Evolutionary conservation across 2,113 vertebrate species (phyloP).

Genomic region (Mormoops blainvillei): DNA sequence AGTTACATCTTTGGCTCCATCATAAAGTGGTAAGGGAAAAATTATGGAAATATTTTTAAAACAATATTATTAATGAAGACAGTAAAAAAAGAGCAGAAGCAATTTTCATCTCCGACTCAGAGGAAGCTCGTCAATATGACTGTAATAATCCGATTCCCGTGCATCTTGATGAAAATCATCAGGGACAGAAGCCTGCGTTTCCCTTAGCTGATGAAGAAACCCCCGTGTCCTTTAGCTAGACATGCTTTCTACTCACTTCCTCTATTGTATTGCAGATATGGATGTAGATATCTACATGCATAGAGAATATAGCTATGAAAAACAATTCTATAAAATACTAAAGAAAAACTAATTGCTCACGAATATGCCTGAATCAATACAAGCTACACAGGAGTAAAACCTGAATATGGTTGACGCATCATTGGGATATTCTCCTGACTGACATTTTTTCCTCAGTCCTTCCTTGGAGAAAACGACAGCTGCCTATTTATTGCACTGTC

Average conservation of each 20-base stretch:
- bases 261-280: not conserved
- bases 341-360: not conserved
- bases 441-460: not conserved
- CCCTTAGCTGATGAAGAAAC: not conserved
- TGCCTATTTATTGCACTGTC: not conserved
- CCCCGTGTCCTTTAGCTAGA: not conserved
- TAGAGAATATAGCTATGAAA: not conserved
- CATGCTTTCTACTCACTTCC: not conserved
- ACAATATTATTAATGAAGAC: not conserved
- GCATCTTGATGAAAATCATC: not conserved
- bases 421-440: not conserved
- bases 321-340: not conserved
- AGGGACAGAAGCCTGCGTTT: not conserved
- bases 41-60: not conserved
- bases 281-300: not conserved
- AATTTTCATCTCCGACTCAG: not conserved
- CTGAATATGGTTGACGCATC: not conserved
- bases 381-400: not conserved
- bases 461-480: not conserved
- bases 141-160: not conserved
- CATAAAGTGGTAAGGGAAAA: not conserved
- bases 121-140: not conserved
- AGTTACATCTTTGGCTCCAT: not conserved
- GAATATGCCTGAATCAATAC: not conserved
- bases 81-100: not conserved